These are phyloP conservation scores for Cheilosia variabilis DNA, from an alignment of 2,888 invertebrate genomes.

Conservation along the genomic window DNA sequence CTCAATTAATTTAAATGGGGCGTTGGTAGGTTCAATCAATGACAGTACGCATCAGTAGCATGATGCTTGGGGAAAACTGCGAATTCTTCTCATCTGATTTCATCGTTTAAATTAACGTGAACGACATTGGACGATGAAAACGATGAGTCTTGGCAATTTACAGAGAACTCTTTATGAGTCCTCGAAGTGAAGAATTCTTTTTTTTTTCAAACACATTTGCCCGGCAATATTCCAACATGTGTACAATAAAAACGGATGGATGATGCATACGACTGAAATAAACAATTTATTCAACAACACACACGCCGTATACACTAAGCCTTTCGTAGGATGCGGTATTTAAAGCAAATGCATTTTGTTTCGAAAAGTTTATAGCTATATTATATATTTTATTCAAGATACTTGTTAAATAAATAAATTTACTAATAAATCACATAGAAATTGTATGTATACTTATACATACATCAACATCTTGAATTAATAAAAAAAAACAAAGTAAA, in stretches of 20 bases:
- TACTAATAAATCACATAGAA: too few relatives aligned
- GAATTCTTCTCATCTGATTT: slow-evolving; percentile 42
- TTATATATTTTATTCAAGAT: too few relatives aligned
- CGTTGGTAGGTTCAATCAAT: slow-evolving; percentile 5
- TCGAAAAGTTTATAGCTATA: not conserved
- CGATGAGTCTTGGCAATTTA: slow-evolving; percentile 38
- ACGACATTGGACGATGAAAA: slow-evolving; percentile 25
- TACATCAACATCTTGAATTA: too few relatives aligned
- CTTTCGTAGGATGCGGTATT: not conserved
- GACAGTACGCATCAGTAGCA: slow-evolving; percentile 12
- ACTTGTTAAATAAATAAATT: not conserved
- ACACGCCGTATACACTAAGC: not conserved
- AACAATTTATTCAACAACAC: not conserved
- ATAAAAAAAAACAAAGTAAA: too few relatives aligned
- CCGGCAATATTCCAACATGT: slow-evolving; percentile 25
- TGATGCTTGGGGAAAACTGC: slow-evolving; percentile 13
- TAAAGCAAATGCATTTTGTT: not conserved
- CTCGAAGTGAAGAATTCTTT: not conserved
- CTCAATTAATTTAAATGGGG: slow-evolving; percentile 31
- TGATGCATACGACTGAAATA: slow-evolving; percentile 49
- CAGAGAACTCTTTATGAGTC: slow-evolving; percentile 37
- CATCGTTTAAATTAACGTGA: slow-evolving; percentile 57
- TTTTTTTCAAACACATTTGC: slow-evolving; percentile 1
- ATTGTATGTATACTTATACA: too few relatives aligned
- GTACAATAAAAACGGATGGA: slow-evolving; percentile 1